Conservation (phyloP, 2,113 vertebrate species). For the Rhinopomastus cyanomelas region DNA sequence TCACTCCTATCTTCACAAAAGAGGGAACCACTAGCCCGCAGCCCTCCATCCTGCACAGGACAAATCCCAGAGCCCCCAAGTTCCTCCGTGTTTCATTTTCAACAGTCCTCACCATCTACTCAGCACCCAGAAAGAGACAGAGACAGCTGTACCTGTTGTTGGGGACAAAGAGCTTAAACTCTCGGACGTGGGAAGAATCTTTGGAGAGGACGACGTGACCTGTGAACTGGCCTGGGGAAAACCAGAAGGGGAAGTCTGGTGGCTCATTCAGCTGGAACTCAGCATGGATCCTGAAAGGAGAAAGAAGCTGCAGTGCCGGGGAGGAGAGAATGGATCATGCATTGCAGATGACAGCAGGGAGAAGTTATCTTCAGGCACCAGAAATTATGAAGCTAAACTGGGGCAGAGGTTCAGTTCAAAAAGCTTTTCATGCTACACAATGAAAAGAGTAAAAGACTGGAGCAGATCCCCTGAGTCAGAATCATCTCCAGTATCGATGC, state of each 20-base stretch:
- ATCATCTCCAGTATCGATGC: background rate
- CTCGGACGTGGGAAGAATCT: conserved; percentile 88
- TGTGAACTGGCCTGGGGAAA: conserved; percentile 94
- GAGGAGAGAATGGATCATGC: background rate
- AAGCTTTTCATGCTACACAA: background rate
- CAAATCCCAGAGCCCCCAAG: background rate
- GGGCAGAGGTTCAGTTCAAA: background rate
- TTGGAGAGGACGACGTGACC: conserved; percentile 91
- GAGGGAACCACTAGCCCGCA: background rate
- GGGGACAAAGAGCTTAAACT: conserved; percentile 92
- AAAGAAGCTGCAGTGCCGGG: background rate
- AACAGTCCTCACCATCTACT: background rate
- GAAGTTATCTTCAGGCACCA: background rate
- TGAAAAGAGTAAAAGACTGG: background rate
- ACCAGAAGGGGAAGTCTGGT: conserved; percentile 97
- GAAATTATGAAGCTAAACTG: background rate
- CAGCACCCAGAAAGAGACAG: background rate
- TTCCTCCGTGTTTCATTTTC: background rate
- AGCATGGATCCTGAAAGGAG: conserved; percentile 87
- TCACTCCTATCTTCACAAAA: background rate
- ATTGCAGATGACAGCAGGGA: background rate
- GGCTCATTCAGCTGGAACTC: conserved; percentile 98
- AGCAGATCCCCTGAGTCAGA: background rate
- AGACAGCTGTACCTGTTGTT: conserved; percentile 81
- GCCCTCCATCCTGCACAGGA: background rate